Conservation (phyloP, 2,113 vertebrate genomes). For the Halichoeres trimaculatus region DNA sequence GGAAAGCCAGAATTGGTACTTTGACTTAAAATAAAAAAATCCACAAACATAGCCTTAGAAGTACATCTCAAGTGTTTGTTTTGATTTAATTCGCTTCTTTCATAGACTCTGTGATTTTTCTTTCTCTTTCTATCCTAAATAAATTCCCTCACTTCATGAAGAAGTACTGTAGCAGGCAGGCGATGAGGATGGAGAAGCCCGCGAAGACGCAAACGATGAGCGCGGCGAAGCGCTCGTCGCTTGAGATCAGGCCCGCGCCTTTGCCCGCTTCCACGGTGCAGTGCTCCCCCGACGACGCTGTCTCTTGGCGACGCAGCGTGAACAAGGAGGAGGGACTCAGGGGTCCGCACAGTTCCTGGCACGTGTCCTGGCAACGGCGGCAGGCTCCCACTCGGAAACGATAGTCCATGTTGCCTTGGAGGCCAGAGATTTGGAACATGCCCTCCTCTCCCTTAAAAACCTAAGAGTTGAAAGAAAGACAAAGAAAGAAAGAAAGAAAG, state of each 20-base stretch:
- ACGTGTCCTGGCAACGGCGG: conserved; percentile 91
- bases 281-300: conserved; percentile 80
- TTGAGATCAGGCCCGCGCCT: conserved; percentile 87
- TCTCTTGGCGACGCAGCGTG: conserved; percentile 85
- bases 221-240: conserved; percentile 95
- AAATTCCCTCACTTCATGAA: conserved; percentile 93
- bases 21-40: conserved; percentile 80
- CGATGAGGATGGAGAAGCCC: conserved; percentile 92
- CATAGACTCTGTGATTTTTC: conserved; percentile 70
- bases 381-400: conserved; percentile 95
- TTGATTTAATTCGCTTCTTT: conserved; percentile 75
- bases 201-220: conserved; percentile 94
- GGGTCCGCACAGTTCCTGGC: conserved; percentile 95
- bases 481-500: too few species aligned
- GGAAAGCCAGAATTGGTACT: conserved; percentile 88
- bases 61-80: conserved; percentile 85
- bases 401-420: conserved; percentile 96
- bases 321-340: conserved; percentile 94
- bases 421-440: conserved; percentile 92
- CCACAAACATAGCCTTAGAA: conserved; percentile 85
- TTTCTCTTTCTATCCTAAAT: conserved; percentile 78
- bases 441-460: conserved; percentile 97
- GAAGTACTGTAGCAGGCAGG: conserved; percentile 98
- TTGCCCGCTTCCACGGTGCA: conserved; percentile 79
- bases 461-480: conserved; percentile 72